Evolutionary conservation across 2,888 invertebrate genomes (phyloP).

Genomic region (Stictocephala bisonia): DNA sequence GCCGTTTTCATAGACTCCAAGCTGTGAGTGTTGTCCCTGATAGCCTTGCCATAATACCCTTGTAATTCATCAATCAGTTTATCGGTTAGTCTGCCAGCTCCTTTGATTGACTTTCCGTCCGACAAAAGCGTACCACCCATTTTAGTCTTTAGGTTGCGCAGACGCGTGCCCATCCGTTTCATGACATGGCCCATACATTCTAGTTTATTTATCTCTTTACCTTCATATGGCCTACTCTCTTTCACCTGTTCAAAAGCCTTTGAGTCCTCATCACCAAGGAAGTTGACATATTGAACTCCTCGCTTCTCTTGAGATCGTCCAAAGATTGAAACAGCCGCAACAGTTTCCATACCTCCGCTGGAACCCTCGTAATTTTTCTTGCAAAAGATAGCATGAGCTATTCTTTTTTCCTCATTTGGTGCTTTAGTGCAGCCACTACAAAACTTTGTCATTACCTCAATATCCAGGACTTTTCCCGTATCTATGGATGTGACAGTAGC

Average conservation of each 20-base stretch:
- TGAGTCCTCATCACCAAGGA: slow-evolving; percentile 37
- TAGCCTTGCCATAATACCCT: slow-evolving; percentile 57
- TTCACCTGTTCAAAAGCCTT: slow-evolving; percentile 15
- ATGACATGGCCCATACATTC: not conserved
- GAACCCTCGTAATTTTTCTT: slow-evolving; percentile 47
- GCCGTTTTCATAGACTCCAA: too few species aligned
- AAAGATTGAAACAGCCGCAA: slow-evolving; percentile 48
- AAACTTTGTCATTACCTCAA: slow-evolving; percentile 12
- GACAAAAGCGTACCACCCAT: not conserved
- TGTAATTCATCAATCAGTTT: slow-evolving; percentile 56
- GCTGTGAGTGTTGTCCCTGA: slow-evolving; percentile 54
- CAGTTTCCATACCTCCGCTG: slow-evolving; percentile 53
- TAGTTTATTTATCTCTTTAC: slow-evolving; percentile 24
- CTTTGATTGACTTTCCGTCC: slow-evolving; percentile 50
- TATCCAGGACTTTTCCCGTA: not conserved
- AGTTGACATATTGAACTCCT: slow-evolving; percentile 34
- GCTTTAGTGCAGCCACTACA: slow-evolving; percentile 16
- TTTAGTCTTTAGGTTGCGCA: slow-evolving; percentile 23
- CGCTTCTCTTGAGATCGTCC: slow-evolving; percentile 41
- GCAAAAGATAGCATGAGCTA: slow-evolving; percentile 35
- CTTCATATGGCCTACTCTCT: slow-evolving; percentile 43
- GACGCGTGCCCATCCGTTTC: slow-evolving; percentile 49
- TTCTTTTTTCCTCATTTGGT: not conserved
- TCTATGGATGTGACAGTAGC: not conserved
- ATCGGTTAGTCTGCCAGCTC: slow-evolving; percentile 55